A percentile compares a stretch with the other conserved stretches of the same genome.
phyloP scores from a whole-genome alignment of 2,797 vertebrate genomes.

The Periophthalmus magnuspinnatus region DNA sequence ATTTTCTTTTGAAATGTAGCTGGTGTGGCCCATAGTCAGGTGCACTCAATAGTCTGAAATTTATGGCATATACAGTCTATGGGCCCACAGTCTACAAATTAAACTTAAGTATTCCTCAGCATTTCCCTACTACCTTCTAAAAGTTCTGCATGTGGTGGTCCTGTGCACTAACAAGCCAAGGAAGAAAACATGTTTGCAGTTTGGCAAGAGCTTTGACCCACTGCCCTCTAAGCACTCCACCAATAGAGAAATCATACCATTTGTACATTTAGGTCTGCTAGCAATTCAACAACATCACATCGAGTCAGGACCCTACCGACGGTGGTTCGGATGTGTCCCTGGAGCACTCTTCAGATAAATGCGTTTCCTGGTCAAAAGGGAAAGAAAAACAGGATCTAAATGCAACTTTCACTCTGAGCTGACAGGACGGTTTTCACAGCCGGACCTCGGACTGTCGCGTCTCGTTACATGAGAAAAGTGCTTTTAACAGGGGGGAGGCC shows the following conservation, averaged over 20 bases:
- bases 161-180: not conserved
- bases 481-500: not conserved
- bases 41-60: no score
- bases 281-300: not conserved
- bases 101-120: not conserved
- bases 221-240: conserved; percentile 12
- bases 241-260: not conserved
- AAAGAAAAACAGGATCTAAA: not conserved
- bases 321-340: conserved; percentile 1
- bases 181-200: not conserved
- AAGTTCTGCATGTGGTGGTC: not conserved
- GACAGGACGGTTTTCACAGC: conserved; percentile 26
- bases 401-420: conserved; percentile 10
- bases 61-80: no score
- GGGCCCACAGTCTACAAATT: no score
- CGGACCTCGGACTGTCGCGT: conserved; percentile 8
- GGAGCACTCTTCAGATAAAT: conserved; percentile 6
- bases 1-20: no score
- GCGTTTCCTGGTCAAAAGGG: conserved; percentile 18
- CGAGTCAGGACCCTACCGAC: not conserved
- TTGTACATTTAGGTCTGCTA: not conserved
- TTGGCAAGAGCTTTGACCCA: conserved; percentile 1
- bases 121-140: not conserved
- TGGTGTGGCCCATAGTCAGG: no score
- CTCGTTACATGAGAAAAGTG: conserved; percentile 14